Evolutionary conservation across 2,797 vertebrate genomes (phyloP), one percentile per base, ranked within the genome.

Genomic region (Loris lydekkerianus): DNA sequence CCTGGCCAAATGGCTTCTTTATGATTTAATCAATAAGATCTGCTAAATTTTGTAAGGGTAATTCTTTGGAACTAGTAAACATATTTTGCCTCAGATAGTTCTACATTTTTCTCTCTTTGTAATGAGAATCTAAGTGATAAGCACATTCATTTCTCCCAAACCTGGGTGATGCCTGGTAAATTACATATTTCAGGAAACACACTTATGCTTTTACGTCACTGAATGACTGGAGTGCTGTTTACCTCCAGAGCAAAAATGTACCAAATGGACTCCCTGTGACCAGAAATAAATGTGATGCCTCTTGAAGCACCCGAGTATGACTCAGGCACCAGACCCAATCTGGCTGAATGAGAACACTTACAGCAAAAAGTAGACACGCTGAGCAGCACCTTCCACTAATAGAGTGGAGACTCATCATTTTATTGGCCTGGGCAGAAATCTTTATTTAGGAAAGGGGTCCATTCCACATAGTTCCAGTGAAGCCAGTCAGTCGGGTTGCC

Each of bases 101-200:
- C 70, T 93, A 29, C 6, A 0, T 4, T 86, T 43, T 73, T 86
- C 70, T 82, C 67, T 27, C 29, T 84, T 21, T 94, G 85, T 69
- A 94, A 89, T 85, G 10, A 92, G 23, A 85, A 84, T 77, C 84
- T 65, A 82, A 84, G 56, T 89, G 49, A 86, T 77, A 84, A 94
- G 91, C 27, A 53, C 37, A 91, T 89, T 95, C 31, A 92, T 90
- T 87, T 89, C 61, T 91, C 27, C 76, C 27, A 90, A 96, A 63
- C 53, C 18, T 76, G 82, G 18, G 61, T 92, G 58, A 92, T 85
- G 34, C 17, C 69, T 91, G 13, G 34, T 93, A 85, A 91, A 86
- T 93, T 83, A 82, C 85, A 34, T 86, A 93, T 65, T 90, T 95
- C 31, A 93, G 49, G 58, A 92, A 95, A 91, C 40, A 75, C 14